Base-by-base conservation (phyloP, 2,113 vertebrate genomes). In the Otus sunia region DNA sequence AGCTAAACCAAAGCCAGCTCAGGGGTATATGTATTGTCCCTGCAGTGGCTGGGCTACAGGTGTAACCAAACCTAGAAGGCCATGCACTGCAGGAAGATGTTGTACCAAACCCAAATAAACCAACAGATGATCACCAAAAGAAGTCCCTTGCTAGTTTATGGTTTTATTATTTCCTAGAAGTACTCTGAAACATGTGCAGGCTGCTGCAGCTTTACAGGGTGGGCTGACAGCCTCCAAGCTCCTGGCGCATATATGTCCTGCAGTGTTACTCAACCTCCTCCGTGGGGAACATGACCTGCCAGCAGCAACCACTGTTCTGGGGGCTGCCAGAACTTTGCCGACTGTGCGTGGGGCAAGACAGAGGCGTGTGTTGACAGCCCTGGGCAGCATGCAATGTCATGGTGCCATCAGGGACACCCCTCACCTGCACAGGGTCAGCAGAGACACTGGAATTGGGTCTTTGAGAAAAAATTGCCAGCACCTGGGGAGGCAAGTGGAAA, bases 331-430 rank as follows among this genome's bases (percentile, higher is more conserved):
- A 60, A 20, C 14, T 64, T 55, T 58, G 21, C 23, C 1, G 2
- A 18, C 16, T 16, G 1, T 32, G 10, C 2, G 1, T 1, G 9
- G 17, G 25, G 17, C 30, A 74, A 11, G 7, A 18, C 1, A 3
- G 21, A 85, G 25, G 9, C 55, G n/a, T 27, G 41, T 23, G 16
- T 0, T 58, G 45, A 53, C 10, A 77, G 36, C 9, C 13, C 55
- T 50, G 47, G 37, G 26, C 23, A 52, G 9, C 30, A 12, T 7
- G 27, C 5, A 5, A 18, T 27, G 32, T 8, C 4, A 0, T 21
- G 36, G 30, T 53, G 50, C 27, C n/a, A 43, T 50, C 37, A 52
- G 20, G 26, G 26, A 32, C 14, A 22, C 6, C 7, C 9, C 11
- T 64, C 49, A 62, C 29, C 25, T 43, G 36, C 34, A 25, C 3